These are phyloP conservation scores for Fabriciana adippe DNA, from an alignment of 2,888 invertebrate genomes.

Conservation along the genomic window DNA sequence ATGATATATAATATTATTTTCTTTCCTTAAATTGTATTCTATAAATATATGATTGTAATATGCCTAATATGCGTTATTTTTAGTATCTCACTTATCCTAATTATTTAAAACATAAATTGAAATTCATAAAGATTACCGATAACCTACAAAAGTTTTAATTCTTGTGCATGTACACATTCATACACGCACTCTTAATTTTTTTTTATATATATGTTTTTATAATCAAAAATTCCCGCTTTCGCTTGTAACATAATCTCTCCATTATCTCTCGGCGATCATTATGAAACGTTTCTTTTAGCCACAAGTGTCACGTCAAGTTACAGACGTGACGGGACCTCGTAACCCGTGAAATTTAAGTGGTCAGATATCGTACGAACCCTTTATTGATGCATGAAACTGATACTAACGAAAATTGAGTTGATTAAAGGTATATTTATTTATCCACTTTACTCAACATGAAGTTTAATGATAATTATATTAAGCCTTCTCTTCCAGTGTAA, in stretches of 20 bases:
- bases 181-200: too few species aligned
- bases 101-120: too few species aligned
- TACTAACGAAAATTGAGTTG: conserved; percentile 13
- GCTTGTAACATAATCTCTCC: conserved; percentile 1
- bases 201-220: background rate
- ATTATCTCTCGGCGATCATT: conserved; percentile 8
- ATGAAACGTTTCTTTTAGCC: conserved; percentile 31
- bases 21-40: too few species aligned
- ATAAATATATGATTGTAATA: too few species aligned
- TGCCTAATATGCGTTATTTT: too few species aligned
- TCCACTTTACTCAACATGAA: background rate
- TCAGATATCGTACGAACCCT: conserved; percentile 28
- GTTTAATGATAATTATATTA: too few species aligned
- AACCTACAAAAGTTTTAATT: too few species aligned
- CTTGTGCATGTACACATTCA: too few species aligned
- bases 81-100: too few species aligned
- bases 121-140: too few species aligned
- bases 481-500: too few species aligned
- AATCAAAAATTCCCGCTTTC: background rate
- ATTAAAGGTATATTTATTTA: background rate
- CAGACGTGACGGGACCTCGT: conserved; percentile 34
- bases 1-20: too few species aligned
- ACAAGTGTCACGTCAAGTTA: conserved; percentile 27
- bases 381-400: conserved; percentile 24
- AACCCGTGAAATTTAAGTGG: conserved; percentile 36